Evolutionary conservation across 1,140 invertebrate species (phyloP), one percentile per base, ranked within the genome.

Genomic region (Panagrolaimus sp.): DNA sequence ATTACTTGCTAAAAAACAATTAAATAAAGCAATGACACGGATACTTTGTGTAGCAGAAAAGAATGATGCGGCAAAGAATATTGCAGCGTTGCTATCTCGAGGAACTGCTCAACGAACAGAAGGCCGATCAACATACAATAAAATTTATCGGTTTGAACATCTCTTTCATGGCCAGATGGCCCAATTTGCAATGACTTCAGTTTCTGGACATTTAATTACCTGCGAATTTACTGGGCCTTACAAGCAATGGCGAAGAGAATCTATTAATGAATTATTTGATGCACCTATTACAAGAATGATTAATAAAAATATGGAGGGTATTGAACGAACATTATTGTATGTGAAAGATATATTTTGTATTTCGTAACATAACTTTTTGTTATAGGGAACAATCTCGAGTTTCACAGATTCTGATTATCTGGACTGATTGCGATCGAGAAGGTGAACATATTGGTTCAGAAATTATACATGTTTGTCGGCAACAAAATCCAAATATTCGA

Each of bases 391-490:
- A 96, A 87, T 86, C 91, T 8, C 81, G 87, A 63, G 85, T 85
- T n/a, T 92, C 91, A 79, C 84, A 89, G 68, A 88, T 88, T 0
- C 85, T 99, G 9, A 90, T 99, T 23, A 94, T 99, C 74, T 99
- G 96, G 96, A 98, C 96, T 44, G 96, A 99, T 94, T 96, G 96
- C 87, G 96, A 99, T 88, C 89, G 96, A 86, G 96, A 99, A 88
- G 96, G 96, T 66, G 96, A 99, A 87, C 97, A 98, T 84, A 99
- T 99, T 85, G 96, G 96, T 1, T 96, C 89, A 88, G 95, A 99
- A 88, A 89, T 98, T 11, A 95, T 98, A 66, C 85, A 93, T 73
- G 92, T 97, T 5, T 98, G 96, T 81, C 87, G 84, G 73, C 78
- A 79, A 76, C 83, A 83, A 83, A 80, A 76, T 57, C 57, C 47